Evolutionary conservation across 2,888 invertebrate species (phyloP), one percentile per base, ranked within the genome.

Genomic region (Aelia acuminata): DNA sequence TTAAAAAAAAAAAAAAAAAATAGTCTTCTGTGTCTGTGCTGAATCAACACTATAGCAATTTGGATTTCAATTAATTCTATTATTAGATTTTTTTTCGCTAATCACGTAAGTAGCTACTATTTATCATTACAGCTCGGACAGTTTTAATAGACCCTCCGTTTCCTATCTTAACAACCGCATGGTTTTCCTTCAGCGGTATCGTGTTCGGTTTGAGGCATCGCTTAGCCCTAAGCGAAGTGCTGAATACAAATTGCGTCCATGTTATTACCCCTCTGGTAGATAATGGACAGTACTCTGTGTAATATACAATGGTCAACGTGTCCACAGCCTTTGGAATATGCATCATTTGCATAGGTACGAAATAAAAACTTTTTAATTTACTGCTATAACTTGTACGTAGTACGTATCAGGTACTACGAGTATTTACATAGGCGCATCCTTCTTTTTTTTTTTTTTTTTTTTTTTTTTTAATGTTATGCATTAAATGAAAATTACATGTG

Each of bases 221-320:
- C 43, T 43, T 80, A 13, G 15, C 20, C 43, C 10, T 11, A 43
- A 22, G 39, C 80, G 43, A 43, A 18, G 80, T 0, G 43, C 43
- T 80, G 80, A 80, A 80, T 80, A 80, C 80, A 80, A 80, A 80
- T 80, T 80, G 80, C n/a, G 43, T 22, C 80, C 80, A 43, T 80
- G 39, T 80, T 80, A 43, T 80, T 63, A 63, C 31, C 63, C 63
- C 31, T 63, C n/a, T 20, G 18, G 80, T 43, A 3, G 8, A 80
- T 80, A 80, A 43, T 80, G 80, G 43, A 43, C 39, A n/a, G 43
- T 80, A 43, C 39, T 11, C 3, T 43, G 80, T 43, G 80, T 80
- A 80, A 80, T 80, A 80, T 80, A 80, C 39, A 43, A 39, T 43
- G 43, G 43, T 22, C 39, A 80, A 80, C 80, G 43, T 43, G 80